A percentile compares a stretch with the other conserved stretches of the same genome.
phyloP scores from a whole-genome alignment of 2,113 vertebrate species.

The Sphyrna mokarran region DNA sequence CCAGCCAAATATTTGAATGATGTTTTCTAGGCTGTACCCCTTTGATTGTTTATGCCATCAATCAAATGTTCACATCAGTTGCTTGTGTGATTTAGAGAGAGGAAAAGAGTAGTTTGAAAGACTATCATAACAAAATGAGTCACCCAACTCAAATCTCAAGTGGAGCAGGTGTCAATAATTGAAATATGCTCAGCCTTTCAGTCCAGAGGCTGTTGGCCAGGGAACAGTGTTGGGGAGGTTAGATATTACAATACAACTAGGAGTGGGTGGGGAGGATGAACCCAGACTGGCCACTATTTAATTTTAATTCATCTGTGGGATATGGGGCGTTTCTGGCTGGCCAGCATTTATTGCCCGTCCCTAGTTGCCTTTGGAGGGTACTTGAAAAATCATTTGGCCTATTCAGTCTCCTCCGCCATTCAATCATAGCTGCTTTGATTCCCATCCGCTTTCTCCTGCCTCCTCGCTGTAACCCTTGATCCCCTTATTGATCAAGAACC shows the following conservation, averaged over 20 bases:
- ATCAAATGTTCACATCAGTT: neutral
- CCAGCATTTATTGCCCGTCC: no score
- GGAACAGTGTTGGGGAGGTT: neutral
- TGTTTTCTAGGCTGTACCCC: neutral
- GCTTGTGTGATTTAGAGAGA: neutral
- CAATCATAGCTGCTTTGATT: no score
- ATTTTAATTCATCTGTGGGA: no score
- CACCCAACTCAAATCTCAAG: neutral
- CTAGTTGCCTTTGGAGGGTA: no score
- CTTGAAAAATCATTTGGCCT: no score
- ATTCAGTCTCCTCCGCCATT: no score
- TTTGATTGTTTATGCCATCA: neutral
- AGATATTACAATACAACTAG: neutral
- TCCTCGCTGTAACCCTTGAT: no score
- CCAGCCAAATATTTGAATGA: constrained; percentile 15
- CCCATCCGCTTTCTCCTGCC: no score
- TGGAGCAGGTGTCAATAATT: neutral
- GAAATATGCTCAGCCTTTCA: neutral
- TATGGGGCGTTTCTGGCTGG: no score
- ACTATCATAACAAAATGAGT: neutral
- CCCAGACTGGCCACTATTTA: neutral
- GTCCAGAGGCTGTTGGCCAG: neutral
- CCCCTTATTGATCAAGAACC: no score
- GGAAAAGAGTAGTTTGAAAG: neutral
- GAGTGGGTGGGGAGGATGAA: neutral